phyloP scores from a whole-genome alignment of 2,797 vertebrate genomes.

The Clarias fuscus region DNA sequence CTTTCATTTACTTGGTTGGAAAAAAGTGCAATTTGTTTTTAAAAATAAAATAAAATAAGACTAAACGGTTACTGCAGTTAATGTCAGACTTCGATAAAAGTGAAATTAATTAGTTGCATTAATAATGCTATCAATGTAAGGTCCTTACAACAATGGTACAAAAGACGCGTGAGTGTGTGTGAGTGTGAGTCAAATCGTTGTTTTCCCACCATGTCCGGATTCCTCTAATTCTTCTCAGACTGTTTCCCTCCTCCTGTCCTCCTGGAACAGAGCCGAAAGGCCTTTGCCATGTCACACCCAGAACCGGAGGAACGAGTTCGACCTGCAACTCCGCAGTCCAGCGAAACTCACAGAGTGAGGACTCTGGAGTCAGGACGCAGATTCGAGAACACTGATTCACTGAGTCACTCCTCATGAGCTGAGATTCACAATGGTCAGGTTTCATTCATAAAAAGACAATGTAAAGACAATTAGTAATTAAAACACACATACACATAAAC shows the following conservation, averaged over 20 bases:
- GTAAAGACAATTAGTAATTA: background rate
- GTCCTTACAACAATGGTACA: background rate
- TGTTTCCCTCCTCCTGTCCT: slow-evolving; percentile 11
- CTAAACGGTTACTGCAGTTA: background rate
- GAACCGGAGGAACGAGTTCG: slow-evolving; percentile 68
- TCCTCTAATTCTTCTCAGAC: slow-evolving; percentile 26
- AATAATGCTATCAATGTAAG: background rate
- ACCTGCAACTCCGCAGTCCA: slow-evolving; percentile 65
- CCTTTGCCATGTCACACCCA: slow-evolving; percentile 58
- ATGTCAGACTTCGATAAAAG: background rate
- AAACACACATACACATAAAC: background rate
- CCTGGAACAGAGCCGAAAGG: slow-evolving; percentile 1
- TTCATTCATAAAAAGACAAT: background rate
- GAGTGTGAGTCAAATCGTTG: slow-evolving; percentile 2
- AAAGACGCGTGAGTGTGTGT: background rate
- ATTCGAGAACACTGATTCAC: background rate
- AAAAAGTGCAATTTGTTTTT: no score
- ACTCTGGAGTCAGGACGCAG: slow-evolving; percentile 9
- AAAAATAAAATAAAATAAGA: background rate
- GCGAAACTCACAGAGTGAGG: slow-evolving; percentile 47
- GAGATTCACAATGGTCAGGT: background rate
- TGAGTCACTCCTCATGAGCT: background rate
- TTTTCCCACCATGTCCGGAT: slow-evolving; percentile 17
- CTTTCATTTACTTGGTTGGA: background rate
- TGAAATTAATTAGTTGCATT: background rate